phyloP scores from a whole-genome alignment of 2,797 vertebrate genomes.

The Morelia viridis region DNA sequence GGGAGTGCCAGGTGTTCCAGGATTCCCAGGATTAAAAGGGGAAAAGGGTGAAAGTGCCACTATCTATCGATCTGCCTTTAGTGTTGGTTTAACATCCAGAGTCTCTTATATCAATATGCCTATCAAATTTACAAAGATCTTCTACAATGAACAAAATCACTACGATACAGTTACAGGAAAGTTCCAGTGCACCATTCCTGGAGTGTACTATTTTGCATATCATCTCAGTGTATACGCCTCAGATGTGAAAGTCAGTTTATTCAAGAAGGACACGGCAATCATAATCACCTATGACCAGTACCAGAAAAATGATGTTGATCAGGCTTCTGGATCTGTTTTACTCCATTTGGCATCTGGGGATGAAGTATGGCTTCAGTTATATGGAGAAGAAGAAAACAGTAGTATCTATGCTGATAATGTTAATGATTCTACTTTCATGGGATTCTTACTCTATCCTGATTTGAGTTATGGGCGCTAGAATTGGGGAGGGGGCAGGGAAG shows the following conservation, averaged over 20 bases:
- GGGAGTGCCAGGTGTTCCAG: conserved; percentile 72
- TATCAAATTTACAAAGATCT: conserved; percentile 81
- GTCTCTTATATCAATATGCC: conserved; percentile 69
- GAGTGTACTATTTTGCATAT: conserved; percentile 81
- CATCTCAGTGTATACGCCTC: conserved; percentile 82
- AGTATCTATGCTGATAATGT: conserved; percentile 78
- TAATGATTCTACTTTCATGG: conserved; percentile 80
- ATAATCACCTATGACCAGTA: conserved; percentile 80
- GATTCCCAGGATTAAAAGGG: conserved; percentile 73
- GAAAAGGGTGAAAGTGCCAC: conserved; percentile 73
- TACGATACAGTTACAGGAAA: conserved; percentile 79
- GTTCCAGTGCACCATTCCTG: conserved; percentile 77
- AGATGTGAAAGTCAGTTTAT: conserved; percentile 79
- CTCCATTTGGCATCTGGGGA: conserved; percentile 75
- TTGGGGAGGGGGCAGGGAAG: background rate
- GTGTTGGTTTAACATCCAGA: conserved; percentile 71
- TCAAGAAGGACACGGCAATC: conserved; percentile 74
- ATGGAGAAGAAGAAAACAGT: conserved; percentile 64
- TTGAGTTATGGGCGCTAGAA: conserved; percentile 33
- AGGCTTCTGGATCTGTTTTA: conserved; percentile 75
- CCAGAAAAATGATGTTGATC: conserved; percentile 76
- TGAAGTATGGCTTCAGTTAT: conserved; percentile 83
- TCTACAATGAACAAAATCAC: conserved; percentile 81
- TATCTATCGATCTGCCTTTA: conserved; percentile 79
- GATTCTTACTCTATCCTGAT: conserved; percentile 80